Conservation (phyloP, 2,797 vertebrate genomes). For the Sebastes vulpes region DNA sequence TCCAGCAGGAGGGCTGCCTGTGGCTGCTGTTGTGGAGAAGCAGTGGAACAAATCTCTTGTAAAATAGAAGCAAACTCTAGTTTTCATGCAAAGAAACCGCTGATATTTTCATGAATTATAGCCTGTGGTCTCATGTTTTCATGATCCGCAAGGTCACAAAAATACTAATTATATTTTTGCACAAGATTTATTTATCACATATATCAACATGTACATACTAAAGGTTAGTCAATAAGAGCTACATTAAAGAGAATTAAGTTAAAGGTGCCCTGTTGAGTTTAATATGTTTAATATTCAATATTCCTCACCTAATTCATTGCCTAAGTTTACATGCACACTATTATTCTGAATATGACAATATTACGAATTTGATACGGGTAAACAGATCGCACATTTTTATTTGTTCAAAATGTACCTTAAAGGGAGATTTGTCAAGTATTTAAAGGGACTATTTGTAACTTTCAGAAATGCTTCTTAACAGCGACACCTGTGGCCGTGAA, state of each 20-base stretch:
- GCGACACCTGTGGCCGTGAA: no score
- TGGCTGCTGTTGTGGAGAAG: slow-evolving; percentile 15
- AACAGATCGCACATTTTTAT: no score
- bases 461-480: no score
- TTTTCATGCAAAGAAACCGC: background rate
- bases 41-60: background rate
- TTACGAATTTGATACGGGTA: no score
- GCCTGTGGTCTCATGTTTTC: background rate
- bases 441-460: no score
- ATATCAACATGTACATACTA: background rate
- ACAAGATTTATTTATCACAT: background rate
- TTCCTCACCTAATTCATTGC: background rate
- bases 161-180: background rate
- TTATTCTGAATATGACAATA: no score
- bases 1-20: slow-evolving; percentile 1
- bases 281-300: background rate
- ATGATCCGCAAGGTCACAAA: background rate
- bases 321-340: no score
- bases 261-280: background rate
- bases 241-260: background rate
- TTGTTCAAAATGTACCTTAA: no score
- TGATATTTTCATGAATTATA: slow-evolving; percentile 5
- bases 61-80: background rate
- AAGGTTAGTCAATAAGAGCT: background rate
- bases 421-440: no score